phyloP scores from a whole-genome alignment of 2,113 vertebrate genomes.

The Reinhardtius hippoglossoides region DNA sequence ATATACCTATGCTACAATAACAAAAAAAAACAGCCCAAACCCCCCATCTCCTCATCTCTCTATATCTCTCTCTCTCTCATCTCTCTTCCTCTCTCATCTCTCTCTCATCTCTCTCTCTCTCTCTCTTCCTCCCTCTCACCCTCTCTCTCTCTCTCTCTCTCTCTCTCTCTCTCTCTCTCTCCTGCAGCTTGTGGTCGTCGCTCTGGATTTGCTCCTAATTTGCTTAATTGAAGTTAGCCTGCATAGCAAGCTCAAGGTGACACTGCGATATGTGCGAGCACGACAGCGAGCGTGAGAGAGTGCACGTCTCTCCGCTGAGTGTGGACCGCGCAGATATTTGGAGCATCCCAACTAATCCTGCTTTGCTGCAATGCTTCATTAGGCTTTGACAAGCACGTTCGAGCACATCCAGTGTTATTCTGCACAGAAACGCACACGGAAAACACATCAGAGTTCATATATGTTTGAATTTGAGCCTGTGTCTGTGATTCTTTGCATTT shows the following conservation, averaged over 20 bases:
- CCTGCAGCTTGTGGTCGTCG: slow-evolving; percentile 58
- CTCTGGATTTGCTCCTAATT: slow-evolving; percentile 74
- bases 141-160: background rate
- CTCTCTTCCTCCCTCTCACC: background rate
- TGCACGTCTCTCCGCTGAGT: slow-evolving; percentile 1
- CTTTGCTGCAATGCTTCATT: slow-evolving; percentile 26
- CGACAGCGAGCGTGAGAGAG: background rate
- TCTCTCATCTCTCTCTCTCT: no score
- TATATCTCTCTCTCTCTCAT: no score
- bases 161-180: slow-evolving; percentile 11
- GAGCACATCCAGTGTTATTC: background rate
- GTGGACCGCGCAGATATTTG: slow-evolving; percentile 26
- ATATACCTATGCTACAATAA: no score
- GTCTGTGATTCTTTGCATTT: no score
- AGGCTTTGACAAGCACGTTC: background rate
- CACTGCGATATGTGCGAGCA: slow-evolving; percentile 50
- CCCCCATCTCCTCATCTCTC: no score
- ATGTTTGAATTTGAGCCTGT: no score
- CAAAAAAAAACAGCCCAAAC: no score
- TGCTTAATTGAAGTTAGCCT: slow-evolving; percentile 78
- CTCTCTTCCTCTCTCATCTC: no score
- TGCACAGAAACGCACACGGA: background rate
- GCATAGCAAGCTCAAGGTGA: slow-evolving; percentile 76
- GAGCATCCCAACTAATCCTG: slow-evolving; percentile 34
- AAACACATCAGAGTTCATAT: background rate